Percentiles rank a stretch among this genome's conserved stretches.
Evolutionary conservation across 2,113 vertebrate species (phyloP).

Genomic region (Cnemophilus loriae): DNA sequence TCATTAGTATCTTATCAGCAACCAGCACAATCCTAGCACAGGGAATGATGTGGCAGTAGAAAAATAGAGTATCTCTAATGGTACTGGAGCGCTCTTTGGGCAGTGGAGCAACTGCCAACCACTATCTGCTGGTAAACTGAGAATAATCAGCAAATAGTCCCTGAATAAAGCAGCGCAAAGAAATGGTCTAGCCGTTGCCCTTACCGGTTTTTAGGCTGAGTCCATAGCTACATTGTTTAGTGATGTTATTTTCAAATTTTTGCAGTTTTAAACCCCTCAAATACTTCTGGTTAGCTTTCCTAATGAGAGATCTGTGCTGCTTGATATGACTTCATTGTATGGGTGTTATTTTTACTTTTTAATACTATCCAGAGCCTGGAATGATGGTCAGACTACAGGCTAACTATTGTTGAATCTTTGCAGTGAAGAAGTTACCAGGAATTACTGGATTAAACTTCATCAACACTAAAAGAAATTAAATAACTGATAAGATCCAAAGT

Average conservation of each 20-base stretch:
- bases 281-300: neutral
- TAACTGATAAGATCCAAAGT: neutral
- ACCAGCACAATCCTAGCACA: neutral
- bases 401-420: neutral
- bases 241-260: neutral
- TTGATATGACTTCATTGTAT: neutral
- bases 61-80: neutral
- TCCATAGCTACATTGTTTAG: neutral
- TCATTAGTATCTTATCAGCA: neutral
- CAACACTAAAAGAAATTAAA: neutral
- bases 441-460: neutral
- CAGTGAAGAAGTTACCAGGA: neutral
- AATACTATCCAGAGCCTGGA: neutral
- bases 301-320: neutral
- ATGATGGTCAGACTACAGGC: neutral
- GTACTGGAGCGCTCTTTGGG: accelerated
- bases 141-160: neutral
- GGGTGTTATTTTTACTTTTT: neutral
- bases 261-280: neutral
- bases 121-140: neutral
- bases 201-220: neutral
- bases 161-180: neutral
- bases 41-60: neutral
- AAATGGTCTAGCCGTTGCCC: neutral
- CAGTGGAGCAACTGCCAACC: neutral